Conservation (phyloP, 2,113 vertebrate species). For the Piaya cayana region DNA sequence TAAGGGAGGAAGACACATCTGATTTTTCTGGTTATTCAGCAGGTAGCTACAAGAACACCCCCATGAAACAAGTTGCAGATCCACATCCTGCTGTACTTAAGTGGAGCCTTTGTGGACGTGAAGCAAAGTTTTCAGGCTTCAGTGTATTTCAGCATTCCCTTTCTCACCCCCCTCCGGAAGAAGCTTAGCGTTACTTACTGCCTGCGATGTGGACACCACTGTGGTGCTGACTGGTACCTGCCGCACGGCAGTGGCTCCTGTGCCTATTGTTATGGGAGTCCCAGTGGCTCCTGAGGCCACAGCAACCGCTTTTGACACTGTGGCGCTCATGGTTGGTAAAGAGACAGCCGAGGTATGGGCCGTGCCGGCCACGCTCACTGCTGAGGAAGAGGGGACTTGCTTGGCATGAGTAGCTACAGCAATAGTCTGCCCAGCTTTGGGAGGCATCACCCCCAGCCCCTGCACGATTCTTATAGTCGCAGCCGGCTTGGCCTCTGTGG, state of each 20-base stretch:
- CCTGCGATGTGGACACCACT: constrained; percentile 86
- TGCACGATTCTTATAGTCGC: constrained; percentile 95
- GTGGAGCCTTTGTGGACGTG: not conserved
- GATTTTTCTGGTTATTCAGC: too few species aligned
- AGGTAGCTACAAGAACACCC: not conserved
- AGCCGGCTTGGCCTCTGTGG: constrained; percentile 85
- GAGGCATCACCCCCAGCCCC: constrained; percentile 90
- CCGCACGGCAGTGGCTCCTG: constrained; percentile 85
- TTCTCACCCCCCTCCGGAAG: not conserved
- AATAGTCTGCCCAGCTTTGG: constrained; percentile 89
- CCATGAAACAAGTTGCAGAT: not conserved
- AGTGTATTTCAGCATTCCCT: not conserved
- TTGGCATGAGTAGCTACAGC: constrained; percentile 86
- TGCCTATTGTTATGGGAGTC: constrained; percentile 83
- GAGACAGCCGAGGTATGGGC: constrained; percentile 81
- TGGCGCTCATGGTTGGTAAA: constrained; percentile 80
- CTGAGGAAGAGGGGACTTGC: constrained; percentile 68
- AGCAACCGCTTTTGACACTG: constrained; percentile 83
- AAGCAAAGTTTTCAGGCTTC: not conserved
- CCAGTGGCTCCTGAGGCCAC: constrained; percentile 79
- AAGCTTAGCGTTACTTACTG: constrained; percentile 77
- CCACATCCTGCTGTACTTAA: not conserved
- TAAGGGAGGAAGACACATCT: not conserved
- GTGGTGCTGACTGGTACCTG: constrained; percentile 90
- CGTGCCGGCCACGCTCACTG: constrained; percentile 73